Evolutionary conservation across 2,113 vertebrate genomes (phyloP), one percentile per base, ranked within the genome.

Genomic region (Etheostoma cragini): DNA sequence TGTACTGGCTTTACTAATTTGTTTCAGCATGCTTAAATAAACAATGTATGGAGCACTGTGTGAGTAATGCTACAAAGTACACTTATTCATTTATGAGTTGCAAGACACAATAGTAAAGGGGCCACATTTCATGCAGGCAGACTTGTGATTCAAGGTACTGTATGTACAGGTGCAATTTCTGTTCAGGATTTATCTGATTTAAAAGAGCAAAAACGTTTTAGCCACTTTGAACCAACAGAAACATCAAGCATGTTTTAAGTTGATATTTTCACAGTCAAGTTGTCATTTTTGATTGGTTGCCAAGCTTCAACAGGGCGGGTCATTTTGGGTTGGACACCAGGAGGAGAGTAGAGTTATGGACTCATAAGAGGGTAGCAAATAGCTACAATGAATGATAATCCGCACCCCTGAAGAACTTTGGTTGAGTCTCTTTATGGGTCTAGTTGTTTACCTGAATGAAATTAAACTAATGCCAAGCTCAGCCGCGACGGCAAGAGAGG

Each of bases 41-140:
- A 96, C 95, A 93, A 86, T 91, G 19, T 89, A 94, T 91, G 91
- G 87, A 94, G 94, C 94, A 87, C 89, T 92, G 24, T 92, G 95
- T 92, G 94, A 95, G 94, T 95, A 96, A 94, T 95, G 94, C 94
- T 92, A 94, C 87, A 94, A 95, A 96, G 88, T 92, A 93, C 93
- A 89, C 97, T 97, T 95, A 96, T 97, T 97, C 96, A 97, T 98
- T 97, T 96, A 97, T 97, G 95, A 98, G 96, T 91, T 95, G 94
- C 94, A 95, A 96, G 93, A 95, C 94, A 91, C 78, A 87, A 95
- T 93, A 93, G 95, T 94, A 96, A 95, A 94, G 95, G 96, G 96
- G 95, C 94, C 93, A 96, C 96, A 96, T 96, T 96, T 97, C 96
- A 97, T 98, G n/a, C n/a, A n/a, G 46, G 47, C 19, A 26, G 11